A percentile compares a stretch with the other conserved stretches of the same genome.
Conservation (phyloP, 1,140 invertebrate genomes). For the Fopius arisanus region DNA sequence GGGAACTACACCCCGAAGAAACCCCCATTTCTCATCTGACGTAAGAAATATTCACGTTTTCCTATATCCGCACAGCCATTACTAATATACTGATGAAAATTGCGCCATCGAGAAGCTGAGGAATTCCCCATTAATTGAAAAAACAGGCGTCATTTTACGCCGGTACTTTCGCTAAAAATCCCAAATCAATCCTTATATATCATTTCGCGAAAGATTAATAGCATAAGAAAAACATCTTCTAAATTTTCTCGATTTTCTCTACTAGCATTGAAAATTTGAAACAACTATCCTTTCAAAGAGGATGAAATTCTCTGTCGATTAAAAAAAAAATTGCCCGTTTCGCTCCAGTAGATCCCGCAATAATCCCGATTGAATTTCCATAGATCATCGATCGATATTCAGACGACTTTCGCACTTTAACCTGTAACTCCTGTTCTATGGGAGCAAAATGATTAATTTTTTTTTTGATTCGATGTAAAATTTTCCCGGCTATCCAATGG, state of each 20-base stretch:
- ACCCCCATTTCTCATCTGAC: background rate
- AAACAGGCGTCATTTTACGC: background rate
- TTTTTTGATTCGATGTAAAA: background rate
- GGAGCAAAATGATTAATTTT: background rate
- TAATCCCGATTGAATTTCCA: no score
- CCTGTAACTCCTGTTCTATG: no score
- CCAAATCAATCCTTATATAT: no score
- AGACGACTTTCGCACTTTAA: no score
- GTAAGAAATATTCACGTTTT: background rate
- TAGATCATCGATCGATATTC: no score
- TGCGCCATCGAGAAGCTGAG: background rate
- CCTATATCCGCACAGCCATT: background rate
- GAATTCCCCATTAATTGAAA: background rate
- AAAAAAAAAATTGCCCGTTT: background rate
- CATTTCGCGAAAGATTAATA: no score
- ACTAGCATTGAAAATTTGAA: no score
- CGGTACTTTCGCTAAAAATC: background rate
- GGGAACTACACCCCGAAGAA: background rate
- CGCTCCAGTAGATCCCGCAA: no score
- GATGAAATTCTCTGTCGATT: background rate
- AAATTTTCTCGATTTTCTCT: no score
- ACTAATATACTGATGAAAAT: background rate
- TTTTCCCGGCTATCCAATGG: background rate
- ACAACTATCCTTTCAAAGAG: no score
- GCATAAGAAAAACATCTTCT: no score